Evolutionary conservation across 2,888 invertebrate genomes (phyloP), one percentile per base, ranked within the genome.

Genomic region (Lysandra coridon): DNA sequence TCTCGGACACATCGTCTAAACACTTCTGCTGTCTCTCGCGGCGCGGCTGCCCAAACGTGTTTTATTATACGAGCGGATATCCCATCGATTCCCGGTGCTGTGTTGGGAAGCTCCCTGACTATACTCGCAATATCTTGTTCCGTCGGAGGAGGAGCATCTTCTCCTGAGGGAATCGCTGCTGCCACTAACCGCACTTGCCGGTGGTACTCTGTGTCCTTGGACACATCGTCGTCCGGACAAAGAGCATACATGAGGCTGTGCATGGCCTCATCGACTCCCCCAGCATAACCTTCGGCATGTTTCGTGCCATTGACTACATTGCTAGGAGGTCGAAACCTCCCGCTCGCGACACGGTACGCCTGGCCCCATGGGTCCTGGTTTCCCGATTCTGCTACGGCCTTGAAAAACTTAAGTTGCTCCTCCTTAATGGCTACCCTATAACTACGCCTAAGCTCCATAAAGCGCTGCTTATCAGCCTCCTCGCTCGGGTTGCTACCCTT

Each of bases 151-250:
- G 77, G 78, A 75, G 82, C 81, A 53, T 82, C 83, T 1, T 37
- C 14, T 0, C 37, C 84, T 0, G 0, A 85, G 85, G 37, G 4
- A 0, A 78, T 12, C 49, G 81, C 80, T 4, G 84, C 80, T 0
- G 85, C 86, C 23, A 69, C 57, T 0, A 83, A 0, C 0, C 85
- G 80, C 1, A 87, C 83, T 14, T 73, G 73, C 1, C 76, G 1
- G 77, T 87, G 87, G 23, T 85, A 84, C 0, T 4, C 23, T 0
- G 84, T 49, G 79, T 87, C 86, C 1, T 0, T 1, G 0, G 62
- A 1, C 1, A 7, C n/a, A 2, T 83, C 80, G n/a, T 86, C 86
- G 49, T 86, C 87, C 0, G 85, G 87, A 60, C 84, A 88, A 3
- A 87, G 79, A 0, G 83, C 79, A 0, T 0, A 0, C 3, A 87